Percentiles rank a stretch among this genome's conserved stretches.
phyloP scores from a whole-genome alignment of 2,113 vertebrate genomes.

The Recurvirostra avosetta region DNA sequence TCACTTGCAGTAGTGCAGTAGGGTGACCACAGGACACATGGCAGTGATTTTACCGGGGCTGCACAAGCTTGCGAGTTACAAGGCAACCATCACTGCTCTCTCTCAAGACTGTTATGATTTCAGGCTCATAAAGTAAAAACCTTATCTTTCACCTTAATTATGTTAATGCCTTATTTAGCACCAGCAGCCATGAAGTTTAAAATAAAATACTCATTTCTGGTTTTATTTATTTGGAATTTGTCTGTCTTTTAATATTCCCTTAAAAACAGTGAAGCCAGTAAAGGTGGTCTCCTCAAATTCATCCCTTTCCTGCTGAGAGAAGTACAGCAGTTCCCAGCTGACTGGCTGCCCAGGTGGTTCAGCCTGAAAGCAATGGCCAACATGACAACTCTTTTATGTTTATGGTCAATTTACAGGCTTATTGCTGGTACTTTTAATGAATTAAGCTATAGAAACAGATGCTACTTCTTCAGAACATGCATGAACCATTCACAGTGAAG shows the following conservation, averaged over 20 bases:
- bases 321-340: background rate
- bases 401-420: background rate
- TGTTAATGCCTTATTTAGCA: background rate
- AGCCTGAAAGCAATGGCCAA: background rate
- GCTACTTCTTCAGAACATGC: background rate
- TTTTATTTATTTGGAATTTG: background rate
- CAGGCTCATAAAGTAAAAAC: background rate
- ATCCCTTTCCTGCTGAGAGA: background rate
- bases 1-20: background rate
- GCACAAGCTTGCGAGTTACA: fast-evolving
- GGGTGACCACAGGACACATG: background rate
- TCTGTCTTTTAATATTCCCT: background rate
- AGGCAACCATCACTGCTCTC: background rate
- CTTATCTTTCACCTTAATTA: background rate
- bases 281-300: background rate
- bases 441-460: background rate
- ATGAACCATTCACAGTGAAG: background rate
- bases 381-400: background rate
- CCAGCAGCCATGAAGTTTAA: background rate
- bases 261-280: background rate
- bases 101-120: background rate
- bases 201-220: background rate
- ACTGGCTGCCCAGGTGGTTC: background rate
- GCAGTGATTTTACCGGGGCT: background rate
- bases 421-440: background rate